phyloP scores from a whole-genome alignment of 1,140 invertebrate genomes.

The Vanessa atalanta region DNA sequence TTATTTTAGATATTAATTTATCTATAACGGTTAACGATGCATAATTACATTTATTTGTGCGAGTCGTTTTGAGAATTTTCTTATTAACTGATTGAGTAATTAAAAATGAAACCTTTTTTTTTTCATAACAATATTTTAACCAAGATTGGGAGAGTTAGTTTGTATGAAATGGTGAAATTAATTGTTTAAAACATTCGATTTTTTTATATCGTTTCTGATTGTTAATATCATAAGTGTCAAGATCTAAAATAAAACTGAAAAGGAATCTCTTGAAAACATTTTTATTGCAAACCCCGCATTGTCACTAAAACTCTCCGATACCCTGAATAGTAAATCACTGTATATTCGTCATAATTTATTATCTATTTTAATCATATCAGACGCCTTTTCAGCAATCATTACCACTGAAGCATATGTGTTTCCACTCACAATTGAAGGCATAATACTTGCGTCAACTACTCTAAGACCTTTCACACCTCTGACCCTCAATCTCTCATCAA shows the following conservation, averaged over 20 bases:
- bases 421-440: conserved; percentile 59
- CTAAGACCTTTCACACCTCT: conserved; percentile 76
- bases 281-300: background rate
- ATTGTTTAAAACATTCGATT: conserved; percentile 14
- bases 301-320: too few relatives aligned
- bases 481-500: conserved; percentile 78
- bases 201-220: conserved; percentile 21
- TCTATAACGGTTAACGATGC: too few relatives aligned
- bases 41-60: too few relatives aligned
- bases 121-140: background rate
- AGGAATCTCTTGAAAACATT: background rate
- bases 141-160: background rate
- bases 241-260: conserved; percentile 24
- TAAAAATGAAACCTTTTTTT: background rate
- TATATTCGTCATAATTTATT: background rate
- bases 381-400: conserved; percentile 87
- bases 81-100: background rate
- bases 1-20: background rate
- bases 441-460: conserved; percentile 63
- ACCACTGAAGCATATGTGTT: conserved; percentile 61
- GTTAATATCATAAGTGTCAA: conserved; percentile 16
- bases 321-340: too few relatives aligned
- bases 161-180: conserved; percentile 4
- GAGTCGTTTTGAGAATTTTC: too few relatives aligned
- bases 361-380: conserved; percentile 83